A percentile compares a stretch with the other conserved stretches of the same genome.
phyloP scores from a whole-genome alignment of 2,113 vertebrate species.

The Neolamprologus kungweensis region DNA sequence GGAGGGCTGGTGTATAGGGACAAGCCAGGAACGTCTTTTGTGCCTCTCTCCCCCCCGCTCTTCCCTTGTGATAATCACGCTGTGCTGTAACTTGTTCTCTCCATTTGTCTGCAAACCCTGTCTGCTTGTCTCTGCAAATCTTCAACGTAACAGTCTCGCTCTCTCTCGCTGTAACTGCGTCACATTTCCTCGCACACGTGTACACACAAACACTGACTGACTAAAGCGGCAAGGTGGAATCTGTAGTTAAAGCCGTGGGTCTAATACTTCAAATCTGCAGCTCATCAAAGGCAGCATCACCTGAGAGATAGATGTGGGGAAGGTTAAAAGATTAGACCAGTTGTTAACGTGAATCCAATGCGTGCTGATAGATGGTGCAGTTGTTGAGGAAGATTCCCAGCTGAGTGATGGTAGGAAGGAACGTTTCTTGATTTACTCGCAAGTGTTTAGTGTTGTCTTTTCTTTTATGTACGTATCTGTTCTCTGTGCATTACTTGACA shows the following conservation, averaged over 20 bases:
- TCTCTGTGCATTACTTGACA: neutral
- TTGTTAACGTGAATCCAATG: constrained; percentile 16
- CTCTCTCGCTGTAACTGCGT: neutral
- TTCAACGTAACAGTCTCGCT: constrained; percentile 2
- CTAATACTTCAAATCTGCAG: neutral
- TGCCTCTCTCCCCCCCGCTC: neutral
- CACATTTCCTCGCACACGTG: neutral
- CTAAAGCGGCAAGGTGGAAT: neutral
- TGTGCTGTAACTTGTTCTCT: constrained; percentile 56
- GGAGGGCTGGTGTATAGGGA: constrained; percentile 25
- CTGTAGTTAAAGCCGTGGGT: constrained; percentile 7
- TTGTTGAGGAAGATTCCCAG: neutral
- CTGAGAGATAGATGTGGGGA: constrained; percentile 4
- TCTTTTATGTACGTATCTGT: neutral
- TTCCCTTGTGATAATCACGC: constrained; percentile 45
- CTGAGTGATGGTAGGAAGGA: neutral
- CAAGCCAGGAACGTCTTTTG: constrained; percentile 18
- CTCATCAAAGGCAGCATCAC: constrained; percentile 23
- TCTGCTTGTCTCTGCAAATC: constrained; percentile 42
- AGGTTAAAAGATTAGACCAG: constrained; percentile 8
- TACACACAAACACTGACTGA: neutral
- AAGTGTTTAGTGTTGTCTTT: neutral
- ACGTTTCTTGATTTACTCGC: neutral
- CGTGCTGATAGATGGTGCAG: neutral
- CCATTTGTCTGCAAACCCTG: constrained; percentile 40